A percentile compares a stretch with the other conserved stretches of the same genome.
Conservation (phyloP, 2,888 invertebrate genomes). For the Plemyria rubiginata region DNA sequence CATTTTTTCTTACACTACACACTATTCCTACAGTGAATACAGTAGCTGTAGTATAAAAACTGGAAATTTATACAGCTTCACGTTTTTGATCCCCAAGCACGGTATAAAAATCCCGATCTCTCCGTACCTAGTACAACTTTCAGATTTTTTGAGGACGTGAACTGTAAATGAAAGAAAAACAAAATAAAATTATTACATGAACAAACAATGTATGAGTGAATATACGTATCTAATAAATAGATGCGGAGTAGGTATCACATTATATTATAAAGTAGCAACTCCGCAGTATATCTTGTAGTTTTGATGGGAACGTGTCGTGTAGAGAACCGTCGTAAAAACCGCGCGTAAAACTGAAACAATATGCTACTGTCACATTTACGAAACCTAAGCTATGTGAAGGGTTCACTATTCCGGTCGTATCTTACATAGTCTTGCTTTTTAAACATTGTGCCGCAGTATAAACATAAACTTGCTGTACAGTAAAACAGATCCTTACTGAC, state of each 20-base stretch:
- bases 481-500: not conserved
- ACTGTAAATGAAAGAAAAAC: no score
- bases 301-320: constrained; percentile 20
- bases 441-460: not conserved
- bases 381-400: constrained; percentile 19
- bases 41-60: no score
- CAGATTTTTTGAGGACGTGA: no score
- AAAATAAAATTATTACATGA: no score
- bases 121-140: no score
- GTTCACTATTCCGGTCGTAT: constrained; percentile 1
- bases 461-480: not conserved
- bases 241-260: constrained; percentile 4
- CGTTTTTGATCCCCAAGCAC: no score
- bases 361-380: constrained; percentile 10
- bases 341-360: constrained; percentile 30
- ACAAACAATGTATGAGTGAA: no score
- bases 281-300: constrained; percentile 27
- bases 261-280: constrained; percentile 25
- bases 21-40: no score
- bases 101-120: no score
- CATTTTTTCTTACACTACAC: no score
- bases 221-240: not conserved
- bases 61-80: no score
- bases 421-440: constrained; percentile 14
- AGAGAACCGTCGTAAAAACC: constrained; percentile 28